These are phyloP conservation scores for Anarrhichthys ocellatus DNA, from an alignment of 2,113 vertebrate genomes.

Conservation along the genomic window DNA sequence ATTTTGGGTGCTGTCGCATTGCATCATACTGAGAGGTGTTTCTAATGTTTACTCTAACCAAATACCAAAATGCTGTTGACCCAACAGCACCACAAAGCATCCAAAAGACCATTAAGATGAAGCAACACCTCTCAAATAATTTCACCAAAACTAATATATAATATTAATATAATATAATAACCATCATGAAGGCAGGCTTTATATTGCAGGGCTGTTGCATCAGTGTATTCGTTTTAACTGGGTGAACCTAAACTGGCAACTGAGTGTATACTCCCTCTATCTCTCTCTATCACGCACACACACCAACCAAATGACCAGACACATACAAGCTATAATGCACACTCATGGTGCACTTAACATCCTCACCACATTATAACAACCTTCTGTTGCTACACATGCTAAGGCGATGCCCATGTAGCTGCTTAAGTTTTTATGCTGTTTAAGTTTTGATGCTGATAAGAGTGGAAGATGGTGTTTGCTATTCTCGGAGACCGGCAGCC, in stretches of 20 bases:
- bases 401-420: slow-evolving; percentile 21
- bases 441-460: slow-evolving; percentile 56
- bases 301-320: neutral
- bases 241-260: neutral
- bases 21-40: neutral
- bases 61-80: neutral
- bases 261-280: neutral
- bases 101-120: neutral
- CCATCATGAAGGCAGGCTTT: neutral
- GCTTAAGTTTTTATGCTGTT: slow-evolving; percentile 60
- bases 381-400: slow-evolving; percentile 3
- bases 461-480: slow-evolving; percentile 45
- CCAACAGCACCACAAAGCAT: neutral
- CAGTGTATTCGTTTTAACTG: neutral
- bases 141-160: neutral
- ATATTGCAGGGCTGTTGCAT: neutral
- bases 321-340: neutral
- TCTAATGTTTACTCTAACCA: neutral
- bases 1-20: neutral
- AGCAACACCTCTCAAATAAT: neutral
- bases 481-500: slow-evolving; percentile 37
- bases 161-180: neutral
- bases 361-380: neutral
- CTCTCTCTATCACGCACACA: neutral
- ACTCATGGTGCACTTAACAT: neutral